A percentile compares a stretch with the other conserved stretches of the same genome.
Conservation (phyloP, 23 tunicate species). For the Ciona savignyi region DNA sequence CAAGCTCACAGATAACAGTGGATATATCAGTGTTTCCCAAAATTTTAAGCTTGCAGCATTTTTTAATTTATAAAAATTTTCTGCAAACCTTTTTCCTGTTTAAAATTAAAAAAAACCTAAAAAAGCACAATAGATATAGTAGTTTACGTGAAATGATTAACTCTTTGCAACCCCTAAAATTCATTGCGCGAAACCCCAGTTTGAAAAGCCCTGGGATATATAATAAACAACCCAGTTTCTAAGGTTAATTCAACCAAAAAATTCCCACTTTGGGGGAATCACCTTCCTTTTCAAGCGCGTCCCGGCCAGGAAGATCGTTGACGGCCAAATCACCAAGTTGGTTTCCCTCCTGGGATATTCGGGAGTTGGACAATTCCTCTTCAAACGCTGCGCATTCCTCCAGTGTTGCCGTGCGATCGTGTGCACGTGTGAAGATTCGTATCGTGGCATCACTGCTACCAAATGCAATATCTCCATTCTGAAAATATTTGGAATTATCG, state of each 20-base stretch:
- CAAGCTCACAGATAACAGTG: no score
- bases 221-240: background rate
- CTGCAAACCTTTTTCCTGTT: no score
- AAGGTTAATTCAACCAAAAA: no score
- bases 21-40: background rate
- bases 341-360: conserved; percentile 20
- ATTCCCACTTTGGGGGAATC: no score
- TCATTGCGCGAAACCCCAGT: background rate
- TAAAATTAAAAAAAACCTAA: no score
- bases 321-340: conserved; percentile 38
- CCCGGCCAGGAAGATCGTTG: conserved; percentile 23
- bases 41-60: no score
- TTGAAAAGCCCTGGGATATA: background rate
- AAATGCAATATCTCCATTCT: conserved; percentile 79
- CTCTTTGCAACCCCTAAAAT: background rate
- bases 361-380: conserved; percentile 33
- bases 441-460: conserved; percentile 77
- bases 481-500: no score
- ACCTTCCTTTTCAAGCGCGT: conserved; percentile 38
- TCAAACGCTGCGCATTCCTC: conserved; percentile 48
- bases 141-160: no score
- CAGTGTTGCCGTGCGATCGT: conserved; percentile 29
- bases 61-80: no score
- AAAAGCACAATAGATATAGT: background rate
- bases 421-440: conserved; percentile 46